Percentiles rank a stretch among this genome's conserved stretches.
These are phyloP conservation scores for Stramonita haemastoma DNA, from an alignment of 2,888 invertebrate genomes.

Conservation along the genomic window DNA sequence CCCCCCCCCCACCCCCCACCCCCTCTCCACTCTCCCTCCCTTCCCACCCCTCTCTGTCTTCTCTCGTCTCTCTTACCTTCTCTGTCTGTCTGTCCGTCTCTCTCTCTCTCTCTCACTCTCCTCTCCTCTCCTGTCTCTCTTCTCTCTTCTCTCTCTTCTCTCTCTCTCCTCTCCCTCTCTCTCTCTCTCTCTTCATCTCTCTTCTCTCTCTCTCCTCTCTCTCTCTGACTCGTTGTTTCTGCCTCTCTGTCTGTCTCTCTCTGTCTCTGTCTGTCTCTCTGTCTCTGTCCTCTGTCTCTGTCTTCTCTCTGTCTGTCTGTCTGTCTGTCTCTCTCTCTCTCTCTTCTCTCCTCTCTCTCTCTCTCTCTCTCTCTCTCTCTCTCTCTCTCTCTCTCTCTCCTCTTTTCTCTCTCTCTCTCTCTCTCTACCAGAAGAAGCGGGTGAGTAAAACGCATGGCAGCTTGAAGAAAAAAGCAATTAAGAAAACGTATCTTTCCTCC, in stretches of 20 bases:
- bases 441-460: background rate
- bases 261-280: background rate
- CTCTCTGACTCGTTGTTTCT: background rate
- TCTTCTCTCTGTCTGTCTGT: background rate
- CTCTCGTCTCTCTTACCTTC: too few species aligned
- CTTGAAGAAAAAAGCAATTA: background rate
- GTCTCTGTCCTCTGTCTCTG: background rate
- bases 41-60: too few species aligned
- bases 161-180: background rate
- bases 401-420: background rate
- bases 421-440: background rate
- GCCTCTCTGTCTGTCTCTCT: background rate
- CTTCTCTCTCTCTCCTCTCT: too few species aligned
- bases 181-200: too few species aligned
- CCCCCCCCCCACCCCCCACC: too few species aligned
- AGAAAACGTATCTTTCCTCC: background rate
- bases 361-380: background rate
- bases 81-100: too few species aligned
- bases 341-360: background rate
- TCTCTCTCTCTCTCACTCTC: too few species aligned
- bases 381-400: background rate
- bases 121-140: background rate
- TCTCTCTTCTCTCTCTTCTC: background rate
- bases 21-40: too few species aligned
- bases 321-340: background rate